A percentile compares a stretch with the other conserved stretches of the same genome.
Conservation (phyloP, 2,888 invertebrate genomes). For the Troglohyphantes excavatus region DNA sequence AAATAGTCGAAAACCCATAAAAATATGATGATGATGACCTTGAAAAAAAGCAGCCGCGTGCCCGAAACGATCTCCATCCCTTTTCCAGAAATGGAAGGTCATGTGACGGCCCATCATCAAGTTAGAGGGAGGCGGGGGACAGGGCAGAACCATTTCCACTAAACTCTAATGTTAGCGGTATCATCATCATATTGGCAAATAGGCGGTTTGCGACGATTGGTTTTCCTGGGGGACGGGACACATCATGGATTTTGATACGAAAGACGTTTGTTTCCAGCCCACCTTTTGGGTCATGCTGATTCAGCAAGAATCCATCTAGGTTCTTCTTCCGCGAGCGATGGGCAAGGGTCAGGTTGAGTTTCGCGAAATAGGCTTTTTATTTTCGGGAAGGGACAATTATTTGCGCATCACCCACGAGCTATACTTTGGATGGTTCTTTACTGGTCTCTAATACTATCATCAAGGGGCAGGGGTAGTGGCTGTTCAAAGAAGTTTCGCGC, state of each 20-base stretch:
- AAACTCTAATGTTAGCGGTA: constrained; percentile 63
- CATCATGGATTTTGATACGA: constrained; percentile 8
- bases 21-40: constrained; percentile 69
- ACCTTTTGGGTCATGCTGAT: constrained; percentile 30
- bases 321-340: constrained; percentile 9
- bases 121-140: constrained; percentile 23
- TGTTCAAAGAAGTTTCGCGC: not conserved
- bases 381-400: constrained; percentile 51
- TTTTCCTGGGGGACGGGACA: constrained; percentile 24
- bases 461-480: constrained; percentile 13
- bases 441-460: constrained; percentile 51
- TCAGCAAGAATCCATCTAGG: not conserved
- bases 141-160: constrained; percentile 63
- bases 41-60: constrained; percentile 58
- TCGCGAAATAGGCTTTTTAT: constrained; percentile 40
- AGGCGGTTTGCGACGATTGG: constrained; percentile 53
- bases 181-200: constrained; percentile 74
- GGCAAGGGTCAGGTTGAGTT: constrained; percentile 26
- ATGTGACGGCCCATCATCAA: constrained; percentile 31
- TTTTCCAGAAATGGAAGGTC: constrained; percentile 69
- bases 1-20: constrained; percentile 41
- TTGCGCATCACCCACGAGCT: constrained; percentile 55
- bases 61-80: constrained; percentile 65
- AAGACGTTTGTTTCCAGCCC: constrained; percentile 25
- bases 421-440: constrained; percentile 52